Conservation (phyloP, 2,797 vertebrate genomes). For the Discoglossus pictus region DNA sequence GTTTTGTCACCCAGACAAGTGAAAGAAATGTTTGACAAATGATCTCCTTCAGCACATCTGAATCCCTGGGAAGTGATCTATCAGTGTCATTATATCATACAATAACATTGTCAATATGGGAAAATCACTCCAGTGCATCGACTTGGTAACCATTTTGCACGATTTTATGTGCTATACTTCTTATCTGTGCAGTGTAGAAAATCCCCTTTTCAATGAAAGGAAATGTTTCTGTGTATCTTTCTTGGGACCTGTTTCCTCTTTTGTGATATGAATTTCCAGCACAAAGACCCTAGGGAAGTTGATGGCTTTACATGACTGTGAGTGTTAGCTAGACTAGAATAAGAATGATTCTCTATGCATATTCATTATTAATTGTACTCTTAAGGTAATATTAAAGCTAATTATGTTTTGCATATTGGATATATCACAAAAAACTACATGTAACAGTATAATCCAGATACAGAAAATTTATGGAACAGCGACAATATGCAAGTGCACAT, state of each 20-base stretch:
- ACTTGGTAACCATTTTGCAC: conserved; percentile 5
- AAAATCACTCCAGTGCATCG: conserved; percentile 14
- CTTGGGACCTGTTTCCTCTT: conserved; percentile 28
- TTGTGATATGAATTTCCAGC: conserved; percentile 3
- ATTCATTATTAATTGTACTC: conserved; percentile 62
- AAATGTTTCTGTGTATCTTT: conserved; percentile 50
- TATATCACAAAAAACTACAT: conserved; percentile 55
- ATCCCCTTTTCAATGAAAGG: conserved; percentile 51
- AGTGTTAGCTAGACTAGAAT: conserved; percentile 56
- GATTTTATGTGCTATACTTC: conserved; percentile 50
- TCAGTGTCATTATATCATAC: conserved; percentile 33
- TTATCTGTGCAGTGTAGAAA: conserved; percentile 56
- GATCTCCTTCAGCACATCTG: background rate
- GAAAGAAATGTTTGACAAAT: conserved; percentile 25
- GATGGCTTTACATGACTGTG: conserved; percentile 50
- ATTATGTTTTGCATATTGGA: conserved; percentile 64
- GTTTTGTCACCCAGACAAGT: background rate
- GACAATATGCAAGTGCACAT: too few relatives aligned
- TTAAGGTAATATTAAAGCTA: conserved; percentile 70
- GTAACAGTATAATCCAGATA: too few relatives aligned
- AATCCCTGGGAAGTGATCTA: background rate
- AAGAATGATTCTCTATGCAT: conserved; percentile 59
- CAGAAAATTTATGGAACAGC: too few relatives aligned
- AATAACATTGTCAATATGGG: conserved; percentile 44
- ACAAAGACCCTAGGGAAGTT: background rate